phyloP scores from a whole-genome alignment of 37 sponge, comb jelly and placozoan genomes.

The Haliclona indistincta region DNA sequence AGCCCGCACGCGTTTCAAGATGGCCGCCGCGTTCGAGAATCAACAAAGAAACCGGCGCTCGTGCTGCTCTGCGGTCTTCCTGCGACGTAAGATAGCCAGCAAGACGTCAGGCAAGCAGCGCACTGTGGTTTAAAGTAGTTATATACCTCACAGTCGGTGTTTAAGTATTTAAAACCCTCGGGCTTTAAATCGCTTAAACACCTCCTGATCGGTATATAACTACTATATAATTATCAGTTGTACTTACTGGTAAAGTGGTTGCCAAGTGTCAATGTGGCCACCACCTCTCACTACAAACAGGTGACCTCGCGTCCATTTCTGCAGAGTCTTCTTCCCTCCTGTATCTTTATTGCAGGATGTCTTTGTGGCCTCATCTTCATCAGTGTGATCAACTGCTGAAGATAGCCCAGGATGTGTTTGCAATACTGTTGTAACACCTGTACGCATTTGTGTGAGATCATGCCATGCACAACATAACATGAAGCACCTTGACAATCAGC shows the following conservation, averaged over 20 bases:
- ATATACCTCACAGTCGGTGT: no score
- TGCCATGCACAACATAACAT: neutral
- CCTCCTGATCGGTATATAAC: no score
- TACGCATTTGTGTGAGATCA: neutral
- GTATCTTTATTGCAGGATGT: conserved; percentile 30
- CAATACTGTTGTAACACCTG: neutral
- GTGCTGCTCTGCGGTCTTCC: no score
- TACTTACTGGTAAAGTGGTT: conserved; percentile 43
- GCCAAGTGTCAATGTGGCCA: conserved; percentile 39
- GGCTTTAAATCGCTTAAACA: no score
- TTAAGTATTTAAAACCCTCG: no score
- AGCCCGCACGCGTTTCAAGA: no score
- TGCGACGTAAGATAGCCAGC: no score
- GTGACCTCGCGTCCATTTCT: conserved; percentile 19
- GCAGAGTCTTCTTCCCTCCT: neutral
- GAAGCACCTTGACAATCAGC: conserved; percentile 12
- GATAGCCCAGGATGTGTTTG: neutral
- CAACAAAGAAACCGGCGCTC: no score
- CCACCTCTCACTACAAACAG: conserved; percentile 23
- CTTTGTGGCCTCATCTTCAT: neutral
- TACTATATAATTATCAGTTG: no score
- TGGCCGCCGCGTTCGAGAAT: no score
- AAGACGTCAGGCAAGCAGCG: no score
- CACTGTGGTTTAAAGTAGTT: no score
- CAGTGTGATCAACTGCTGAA: neutral